A percentile compares a stretch with the other conserved stretches of the same genome.
Conservation (phyloP, 2,888 invertebrate genomes). For the Drosophila cognata region DNA sequence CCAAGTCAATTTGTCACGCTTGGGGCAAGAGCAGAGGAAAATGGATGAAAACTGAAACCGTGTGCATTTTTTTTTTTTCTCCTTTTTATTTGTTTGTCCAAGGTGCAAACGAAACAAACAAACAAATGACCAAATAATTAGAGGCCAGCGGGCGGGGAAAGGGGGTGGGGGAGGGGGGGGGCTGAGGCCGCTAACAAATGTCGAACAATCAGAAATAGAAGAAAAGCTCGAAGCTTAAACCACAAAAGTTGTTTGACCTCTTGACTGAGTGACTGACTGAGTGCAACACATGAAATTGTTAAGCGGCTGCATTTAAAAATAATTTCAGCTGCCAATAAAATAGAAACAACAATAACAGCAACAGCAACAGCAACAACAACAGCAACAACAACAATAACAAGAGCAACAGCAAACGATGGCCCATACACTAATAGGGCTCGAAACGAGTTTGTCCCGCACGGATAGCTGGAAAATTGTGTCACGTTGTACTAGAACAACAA, state of each 20-base stretch:
- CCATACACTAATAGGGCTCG: slow-evolving; percentile 60
- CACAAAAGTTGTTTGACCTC: slow-evolving; percentile 76
- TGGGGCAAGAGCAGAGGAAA: slow-evolving; percentile 18
- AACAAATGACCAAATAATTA: slow-evolving; percentile 70
- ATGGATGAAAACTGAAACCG: slow-evolving; percentile 28
- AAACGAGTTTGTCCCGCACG: slow-evolving; percentile 71
- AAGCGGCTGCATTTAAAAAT: slow-evolving; percentile 79
- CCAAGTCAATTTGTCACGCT: slow-evolving; percentile 72
- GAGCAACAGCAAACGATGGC: slow-evolving; percentile 31
- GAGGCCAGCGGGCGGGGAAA: background rate
- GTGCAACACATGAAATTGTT: slow-evolving; percentile 70
- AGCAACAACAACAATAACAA: slow-evolving; percentile 41
- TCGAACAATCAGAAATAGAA: slow-evolving; percentile 32
- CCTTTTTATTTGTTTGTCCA: slow-evolving; percentile 8
- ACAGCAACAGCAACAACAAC: slow-evolving; percentile 36
- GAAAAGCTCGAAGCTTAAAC: slow-evolving; percentile 40
- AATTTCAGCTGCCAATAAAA: slow-evolving; percentile 78
- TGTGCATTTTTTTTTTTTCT: slow-evolving; percentile 41
- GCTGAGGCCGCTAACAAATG: slow-evolving; percentile 34
- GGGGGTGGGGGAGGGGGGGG: background rate
- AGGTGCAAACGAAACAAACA: slow-evolving; percentile 57
- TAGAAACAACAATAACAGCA: slow-evolving; percentile 43
- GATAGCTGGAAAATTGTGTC: slow-evolving; percentile 75
- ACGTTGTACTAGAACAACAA: slow-evolving; percentile 58
- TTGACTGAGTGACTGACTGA: slow-evolving; percentile 65